Evolutionary conservation across 2,888 invertebrate species (phyloP), one percentile per base, ranked within the genome.

Genomic region (Phrixothrix hirtus): DNA sequence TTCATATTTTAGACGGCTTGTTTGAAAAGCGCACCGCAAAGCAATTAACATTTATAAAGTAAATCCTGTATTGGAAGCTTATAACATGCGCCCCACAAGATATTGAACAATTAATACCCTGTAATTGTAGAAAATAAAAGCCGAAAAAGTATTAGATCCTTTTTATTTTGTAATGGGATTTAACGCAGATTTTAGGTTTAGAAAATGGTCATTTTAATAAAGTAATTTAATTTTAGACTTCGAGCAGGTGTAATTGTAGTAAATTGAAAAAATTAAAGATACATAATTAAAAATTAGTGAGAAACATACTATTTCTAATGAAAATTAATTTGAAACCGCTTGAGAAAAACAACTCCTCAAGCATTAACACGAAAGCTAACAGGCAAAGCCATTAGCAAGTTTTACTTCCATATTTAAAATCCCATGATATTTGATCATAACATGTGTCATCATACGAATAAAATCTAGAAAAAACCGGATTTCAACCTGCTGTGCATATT

Each of bases 11-110:
- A 62, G 59, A 57, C 58, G 61, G 59, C 60, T 54, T 55, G 57
- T 61, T 55, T 51, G 58, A 61, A 62, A 59, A 57, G 62, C 59
- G 60, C 59, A 55, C 60, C 60, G 61, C 63, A 57, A 39, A 55
- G 71, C 73, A 74, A 74, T 74, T 74, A 74, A 73, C 73, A 73
- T 73, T 71, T 71, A 71, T 71, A 71, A 73, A 74, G 72, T 70
- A 73, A 74, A 74, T 73, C 73, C 73, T 68, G 68, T 67, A 71
- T 70, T 69, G 67, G 68, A 60, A 67, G 73, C 70, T 70, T 66
- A 69, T 58, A 73, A 73, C 74, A 73, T 73, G 72, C 73, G 74
- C 72, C 71, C 63, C 70, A 63, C 62, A 73, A 74, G 73, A 75
- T 75, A 75, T 75, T 73, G 73, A 73, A 72, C 74, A 72, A 73